Evolutionary conservation across 2,113 vertebrate species (phyloP).

Genomic region (Benitochromis conjunctus): DNA sequence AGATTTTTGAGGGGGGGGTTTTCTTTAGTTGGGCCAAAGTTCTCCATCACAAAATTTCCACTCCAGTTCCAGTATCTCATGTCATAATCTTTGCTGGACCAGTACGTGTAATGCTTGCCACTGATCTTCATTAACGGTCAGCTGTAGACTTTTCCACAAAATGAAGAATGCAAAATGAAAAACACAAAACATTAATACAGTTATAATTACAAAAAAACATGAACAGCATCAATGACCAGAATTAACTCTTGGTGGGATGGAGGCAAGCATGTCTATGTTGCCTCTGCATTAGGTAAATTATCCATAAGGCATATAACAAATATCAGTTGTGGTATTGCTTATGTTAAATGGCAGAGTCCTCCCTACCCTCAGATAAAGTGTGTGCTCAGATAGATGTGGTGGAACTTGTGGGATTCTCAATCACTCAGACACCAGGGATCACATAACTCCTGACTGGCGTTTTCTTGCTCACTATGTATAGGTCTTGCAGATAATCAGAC

Average conservation of each 20-base stretch:
- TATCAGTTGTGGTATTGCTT: not conserved
- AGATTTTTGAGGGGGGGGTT: not conserved
- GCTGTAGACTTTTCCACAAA: not conserved
- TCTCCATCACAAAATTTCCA: not conserved
- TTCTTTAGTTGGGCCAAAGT: not conserved
- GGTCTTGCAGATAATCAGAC: not conserved
- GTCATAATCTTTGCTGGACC: not conserved
- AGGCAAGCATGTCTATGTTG: not conserved
- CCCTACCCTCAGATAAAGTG: not conserved
- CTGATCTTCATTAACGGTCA: not conserved
- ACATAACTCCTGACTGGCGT: not conserved
- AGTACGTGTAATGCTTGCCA: not conserved
- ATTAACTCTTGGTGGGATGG: not conserved
- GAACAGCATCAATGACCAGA: not conserved
- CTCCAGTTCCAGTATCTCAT: not conserved
- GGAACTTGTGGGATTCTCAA: not conserved
- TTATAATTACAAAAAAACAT: not conserved
- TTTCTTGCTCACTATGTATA: not conserved
- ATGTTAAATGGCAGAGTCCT: not conserved
- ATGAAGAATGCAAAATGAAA: slow-evolving; percentile 35
- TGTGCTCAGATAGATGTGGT: not conserved
- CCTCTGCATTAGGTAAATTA: not conserved
- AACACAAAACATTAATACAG: not conserved
- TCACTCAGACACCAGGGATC: not conserved
- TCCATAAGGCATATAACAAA: not conserved